Percentiles rank a stretch among this genome's conserved stretches.
Evolutionary conservation across 2,888 invertebrate species (phyloP).

Genomic region (Neoitamus cyanurus): DNA sequence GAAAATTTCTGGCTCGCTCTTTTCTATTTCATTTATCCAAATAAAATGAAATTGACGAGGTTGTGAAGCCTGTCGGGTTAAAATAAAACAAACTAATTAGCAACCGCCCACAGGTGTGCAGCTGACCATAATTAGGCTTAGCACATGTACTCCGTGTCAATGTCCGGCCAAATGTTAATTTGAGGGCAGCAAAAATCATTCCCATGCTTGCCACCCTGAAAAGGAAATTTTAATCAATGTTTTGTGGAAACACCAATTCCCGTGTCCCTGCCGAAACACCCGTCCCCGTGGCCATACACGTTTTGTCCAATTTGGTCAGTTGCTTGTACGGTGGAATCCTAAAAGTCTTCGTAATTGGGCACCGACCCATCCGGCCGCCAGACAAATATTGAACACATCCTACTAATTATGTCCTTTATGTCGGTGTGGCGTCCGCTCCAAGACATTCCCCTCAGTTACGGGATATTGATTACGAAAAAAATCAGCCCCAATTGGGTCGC

Average conservation of each 20-base stretch:
- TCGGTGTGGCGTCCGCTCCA: neutral
- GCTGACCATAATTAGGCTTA: neutral
- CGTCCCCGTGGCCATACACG: neutral
- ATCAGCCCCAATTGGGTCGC: neutral
- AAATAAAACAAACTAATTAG: neutral
- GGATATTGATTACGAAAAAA: neutral
- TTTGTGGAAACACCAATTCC: neutral
- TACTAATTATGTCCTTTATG: neutral
- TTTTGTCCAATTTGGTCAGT: neutral
- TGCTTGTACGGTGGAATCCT: neutral
- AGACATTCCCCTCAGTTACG: neutral
- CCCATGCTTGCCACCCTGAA: neutral
- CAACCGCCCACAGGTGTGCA: neutral
- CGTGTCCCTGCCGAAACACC: neutral
- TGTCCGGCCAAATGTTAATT: neutral
- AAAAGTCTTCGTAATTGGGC: neutral
- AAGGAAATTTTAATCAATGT: neutral
- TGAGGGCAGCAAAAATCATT: neutral
- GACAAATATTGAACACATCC: neutral
- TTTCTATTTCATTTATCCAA: neutral
- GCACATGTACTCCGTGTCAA: neutral
- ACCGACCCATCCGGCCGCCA: neutral
- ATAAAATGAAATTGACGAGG: neutral
- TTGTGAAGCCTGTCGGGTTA: neutral
- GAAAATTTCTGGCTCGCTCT: neutral